These are phyloP conservation scores for Parazoanthus darwini DNA, from an alignment of 92 coral and sea anemone species.

Conservation along the genomic window DNA sequence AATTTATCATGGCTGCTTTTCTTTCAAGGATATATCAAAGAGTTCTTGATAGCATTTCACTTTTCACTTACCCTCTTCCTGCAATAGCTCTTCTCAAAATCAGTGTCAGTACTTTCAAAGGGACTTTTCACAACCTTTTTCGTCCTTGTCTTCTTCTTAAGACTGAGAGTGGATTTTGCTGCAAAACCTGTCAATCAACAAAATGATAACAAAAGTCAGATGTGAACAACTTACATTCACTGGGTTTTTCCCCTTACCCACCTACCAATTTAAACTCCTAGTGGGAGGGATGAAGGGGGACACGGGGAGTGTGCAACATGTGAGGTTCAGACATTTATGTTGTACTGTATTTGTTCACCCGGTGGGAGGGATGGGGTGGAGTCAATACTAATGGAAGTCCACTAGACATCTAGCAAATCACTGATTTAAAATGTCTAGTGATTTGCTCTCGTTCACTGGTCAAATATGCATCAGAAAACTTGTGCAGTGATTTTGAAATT, in stretches of 20 bases:
- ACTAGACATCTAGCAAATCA: too few species aligned
- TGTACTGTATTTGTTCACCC: too few species aligned
- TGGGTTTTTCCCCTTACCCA: neutral
- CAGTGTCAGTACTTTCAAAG: conserved; percentile 68
- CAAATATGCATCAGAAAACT: too few species aligned
- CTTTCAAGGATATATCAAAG: neutral
- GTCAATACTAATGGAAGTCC: too few species aligned
- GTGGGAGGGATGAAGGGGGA: too few species aligned
- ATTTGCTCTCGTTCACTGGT: too few species aligned
- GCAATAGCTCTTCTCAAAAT: conserved; percentile 65
- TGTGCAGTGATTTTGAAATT: too few species aligned
- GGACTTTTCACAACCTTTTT: conserved; percentile 70
- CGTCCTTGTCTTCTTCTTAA: conserved; percentile 69
- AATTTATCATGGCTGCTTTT: neutral
- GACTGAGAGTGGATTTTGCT: conserved; percentile 45
- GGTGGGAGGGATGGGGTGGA: too few species aligned
- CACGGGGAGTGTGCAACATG: too few species aligned
- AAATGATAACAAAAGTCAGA: neutral
- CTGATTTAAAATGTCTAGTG: too few species aligned
- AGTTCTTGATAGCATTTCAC: neutral
- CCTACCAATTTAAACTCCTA: too few species aligned
- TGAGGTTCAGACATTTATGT: too few species aligned
- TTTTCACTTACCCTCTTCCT: conserved; percentile 67
- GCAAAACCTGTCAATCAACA: conserved; percentile 43
- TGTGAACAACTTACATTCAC: neutral